Evolutionary conservation across 92 coral and sea anemone species (phyloP), one percentile per base, ranked within the genome.

Genomic region (Blastomussa wellsi): DNA sequence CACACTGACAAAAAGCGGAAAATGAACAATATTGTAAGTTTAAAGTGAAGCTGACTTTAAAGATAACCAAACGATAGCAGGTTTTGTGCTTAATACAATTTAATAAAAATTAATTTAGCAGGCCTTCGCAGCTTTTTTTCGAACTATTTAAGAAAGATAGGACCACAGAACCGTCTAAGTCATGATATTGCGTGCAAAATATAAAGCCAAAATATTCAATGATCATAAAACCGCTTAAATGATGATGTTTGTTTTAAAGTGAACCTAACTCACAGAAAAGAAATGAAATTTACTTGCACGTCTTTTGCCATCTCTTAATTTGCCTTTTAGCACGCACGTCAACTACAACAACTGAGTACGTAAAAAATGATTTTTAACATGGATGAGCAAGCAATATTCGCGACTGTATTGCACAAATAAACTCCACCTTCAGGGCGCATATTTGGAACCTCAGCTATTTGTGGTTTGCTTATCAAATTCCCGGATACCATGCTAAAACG

Each of bases 401-500:
- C 26, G 41, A 77, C 32, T 9, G 51, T 37, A 49, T 78, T 78
- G 7, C 71, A 44, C 35, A 78, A 78, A 59, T 51, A 78, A 59
- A 78, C 10, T 22, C 11, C 3, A 2, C 0, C 4, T 37, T 77
- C 20, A 12, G 0, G n/a, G 14, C 20, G 41, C 6, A 67, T 7
- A 16, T 57, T 57, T 57, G 5, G n/a, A 7, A 36, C 9, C 41
- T 69, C 22, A 69, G 16, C 14, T 31, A 33, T 20, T 69, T 69
- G 17, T 14, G 2, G 10, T 33, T 69, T 35, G 20, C 12, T 2
- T 8, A 16, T 69, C 22, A 69, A 37, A 69, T 17, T 35, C 14
- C 28, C 42, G n/a, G n/a, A n/a, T n/a, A n/a, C n/a, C n/a, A n/a
- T 24, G 49, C 32, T 36, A 33, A 52, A 49, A 31, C 7, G 15